Evolutionary conservation across 2,113 vertebrate species (phyloP), one percentile per base, ranked within the genome.

Genomic region (Butorides virescens): DNA sequence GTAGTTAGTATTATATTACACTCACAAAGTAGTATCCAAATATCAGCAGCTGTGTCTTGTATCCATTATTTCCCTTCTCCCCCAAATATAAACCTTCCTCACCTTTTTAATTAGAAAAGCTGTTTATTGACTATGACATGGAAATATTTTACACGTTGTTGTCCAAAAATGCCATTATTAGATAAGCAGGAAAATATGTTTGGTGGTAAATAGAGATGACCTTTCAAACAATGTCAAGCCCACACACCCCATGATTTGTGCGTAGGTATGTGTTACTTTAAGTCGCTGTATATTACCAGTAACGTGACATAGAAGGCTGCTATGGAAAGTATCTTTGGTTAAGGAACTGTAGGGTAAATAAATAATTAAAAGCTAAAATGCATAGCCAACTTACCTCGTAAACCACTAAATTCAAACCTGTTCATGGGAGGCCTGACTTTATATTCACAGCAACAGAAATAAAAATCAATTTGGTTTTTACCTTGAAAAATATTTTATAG

Each of bases 81-180:
- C 67, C 34, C 82, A 90, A 71, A 96, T 90, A 96, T 88, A 95
- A 97, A 97, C 86, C 71, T 96, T 96, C 85, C 62, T 91, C 90
- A 80, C 76, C 76, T 93, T 94, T 97, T 97, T 97, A 97, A 95
- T 94, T 95, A 97, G 93, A 95, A 87, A 95, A 95, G 36, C 63
- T 96, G 92, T 95, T 96, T 94, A 81, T 91, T 96, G 86, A 92
- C 80, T 88, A 81, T 56, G 53, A 88, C 95, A 85, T 55, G 49
- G 80, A 93, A 92, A 96, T 88, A 77, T 93, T 95, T 95, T 94
- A 92, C 62, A 47, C 86, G 95, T 93, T 96, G 92, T 93, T 91
- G 77, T 94, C 88, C 86, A 81, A 94, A 96, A 96, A 49, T 39
- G 50, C 49, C 2, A 4, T 94, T 86, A 91, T 88, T 94, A 96